These are phyloP conservation scores for Peromyscus eremicus DNA, from an alignment of 2,797 vertebrate species.

Conservation along the genomic window DNA sequence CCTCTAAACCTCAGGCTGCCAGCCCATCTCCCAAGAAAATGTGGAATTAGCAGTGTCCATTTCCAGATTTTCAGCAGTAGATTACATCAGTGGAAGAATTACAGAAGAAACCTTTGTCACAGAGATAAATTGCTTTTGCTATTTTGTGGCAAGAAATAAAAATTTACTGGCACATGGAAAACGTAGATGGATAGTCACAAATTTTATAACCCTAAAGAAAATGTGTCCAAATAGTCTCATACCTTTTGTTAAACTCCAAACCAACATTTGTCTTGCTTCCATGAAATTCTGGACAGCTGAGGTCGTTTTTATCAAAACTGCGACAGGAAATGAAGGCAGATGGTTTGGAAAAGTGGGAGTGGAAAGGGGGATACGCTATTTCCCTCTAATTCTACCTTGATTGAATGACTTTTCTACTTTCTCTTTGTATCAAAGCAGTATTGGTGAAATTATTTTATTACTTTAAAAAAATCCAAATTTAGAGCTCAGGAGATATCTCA, in stretches of 20 bases:
- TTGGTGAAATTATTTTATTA: not conserved
- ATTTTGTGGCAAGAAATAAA: conserved; percentile 58
- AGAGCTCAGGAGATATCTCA: too few species aligned
- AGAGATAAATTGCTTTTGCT: conserved; percentile 26
- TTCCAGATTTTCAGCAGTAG: conserved; percentile 9
- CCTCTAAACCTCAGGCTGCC: conserved; percentile 7
- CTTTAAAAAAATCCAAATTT: not conserved
- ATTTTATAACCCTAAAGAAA: conserved; percentile 47
- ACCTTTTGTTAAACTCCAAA: conserved; percentile 21
- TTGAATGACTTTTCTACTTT: not conserved
- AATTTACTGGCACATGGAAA: not conserved
- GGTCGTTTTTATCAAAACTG: not conserved
- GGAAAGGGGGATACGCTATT: not conserved
- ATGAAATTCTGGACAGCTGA: not conserved
- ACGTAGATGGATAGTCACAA: not conserved
- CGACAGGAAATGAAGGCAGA: not conserved
- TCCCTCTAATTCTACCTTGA: conserved; percentile 3
- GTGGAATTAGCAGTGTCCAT: not conserved
- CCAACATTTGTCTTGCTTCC: not conserved
- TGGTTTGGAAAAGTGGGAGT: not conserved
- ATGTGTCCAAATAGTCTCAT: conserved; percentile 11
- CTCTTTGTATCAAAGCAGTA: not conserved
- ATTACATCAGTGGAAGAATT: not conserved
- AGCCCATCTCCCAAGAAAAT: not conserved
- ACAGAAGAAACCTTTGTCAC: not conserved